Base-by-base conservation (phyloP, 2,888 invertebrate species). In the Brachyptera putata region DNA sequence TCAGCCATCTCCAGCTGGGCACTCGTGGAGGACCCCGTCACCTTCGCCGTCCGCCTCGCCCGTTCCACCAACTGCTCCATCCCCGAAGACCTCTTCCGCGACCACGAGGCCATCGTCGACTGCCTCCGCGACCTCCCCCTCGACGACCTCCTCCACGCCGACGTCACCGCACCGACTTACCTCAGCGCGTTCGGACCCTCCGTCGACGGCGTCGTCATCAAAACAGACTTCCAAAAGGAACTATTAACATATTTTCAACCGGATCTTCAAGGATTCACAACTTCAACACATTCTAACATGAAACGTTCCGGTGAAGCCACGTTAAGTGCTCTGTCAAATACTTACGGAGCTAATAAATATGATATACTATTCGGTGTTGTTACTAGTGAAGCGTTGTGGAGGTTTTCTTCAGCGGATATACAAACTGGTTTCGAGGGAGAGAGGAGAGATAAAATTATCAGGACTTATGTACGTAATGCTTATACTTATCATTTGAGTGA, bases 401-500 rank as follows among this genome's bases (percentile, higher is more conserved):
- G 89, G 72, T 91, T 97, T 73, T 87, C 90, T 18, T 88, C 90
- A 41, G 83, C 84, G 61, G 91, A 91, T 71, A 86, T 89, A 69
- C 86, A 86, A 69, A 67, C 68, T 21, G 92, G 92, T 26, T 91
- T 93, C 72, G 92, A 93, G 70, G 89, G 91, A 63, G 92, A 93
- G 67, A 83, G 91, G 64, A 79, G 93, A 60, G 93, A 93, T 77
- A 85, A 89, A 72, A 91, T 94, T 34, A 65, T 74, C 25, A 82
- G 94, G 72, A 93, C 95, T 34, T 91, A 95, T 75, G 95, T 97
- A 57, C 82, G 95, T 63, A 96, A 97, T 76, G 88, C 95, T 30
- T 98, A 93, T 77, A 90, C 90, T 65, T 96, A 91, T 77, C 97
- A 98, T 75, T 81, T 95, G 68, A 94, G 93, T 72, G 96, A 97